phyloP scores from a whole-genome alignment of 2,113 vertebrate species.

The Microtus montanus region DNA sequence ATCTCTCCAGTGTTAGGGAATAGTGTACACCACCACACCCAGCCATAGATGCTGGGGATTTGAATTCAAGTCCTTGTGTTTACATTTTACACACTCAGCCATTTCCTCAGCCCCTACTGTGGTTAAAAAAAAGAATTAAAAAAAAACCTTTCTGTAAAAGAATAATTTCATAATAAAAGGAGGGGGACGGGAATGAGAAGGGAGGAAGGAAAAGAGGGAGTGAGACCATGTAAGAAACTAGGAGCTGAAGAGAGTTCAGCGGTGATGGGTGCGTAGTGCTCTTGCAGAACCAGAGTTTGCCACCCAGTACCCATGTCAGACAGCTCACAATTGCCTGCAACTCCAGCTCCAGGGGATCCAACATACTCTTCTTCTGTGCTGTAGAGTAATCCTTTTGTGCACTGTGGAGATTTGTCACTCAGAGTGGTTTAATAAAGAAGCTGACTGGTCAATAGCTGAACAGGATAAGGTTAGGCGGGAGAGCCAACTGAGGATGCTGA shows the following conservation, averaged over 20 bases:
- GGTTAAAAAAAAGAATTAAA: background rate
- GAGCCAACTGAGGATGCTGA: too few relatives aligned
- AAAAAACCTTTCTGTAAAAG: background rate
- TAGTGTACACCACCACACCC: too few relatives aligned
- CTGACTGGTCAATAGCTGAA: too few relatives aligned
- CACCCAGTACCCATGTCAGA: background rate
- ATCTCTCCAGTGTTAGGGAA: background rate
- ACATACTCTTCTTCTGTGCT: background rate
- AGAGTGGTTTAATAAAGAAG: too few relatives aligned
- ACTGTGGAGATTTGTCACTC: too few relatives aligned
- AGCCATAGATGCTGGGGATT: background rate
- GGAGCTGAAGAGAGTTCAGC: background rate
- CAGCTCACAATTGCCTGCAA: background rate
- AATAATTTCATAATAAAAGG: background rate
- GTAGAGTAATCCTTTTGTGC: too few relatives aligned
- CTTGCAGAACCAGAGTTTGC: background rate
- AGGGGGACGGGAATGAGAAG: background rate
- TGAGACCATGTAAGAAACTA: background rate
- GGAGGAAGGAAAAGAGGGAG: background rate
- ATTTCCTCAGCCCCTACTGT: background rate
- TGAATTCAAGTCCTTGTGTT: background rate
- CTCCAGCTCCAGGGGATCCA: background rate
- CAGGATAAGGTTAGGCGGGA: too few relatives aligned
- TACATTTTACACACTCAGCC: background rate
- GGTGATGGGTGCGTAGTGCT: rapidly evolving